These are phyloP conservation scores for Erebia ligea DNA, from an alignment of 2,888 invertebrate genomes.

Conservation along the genomic window DNA sequence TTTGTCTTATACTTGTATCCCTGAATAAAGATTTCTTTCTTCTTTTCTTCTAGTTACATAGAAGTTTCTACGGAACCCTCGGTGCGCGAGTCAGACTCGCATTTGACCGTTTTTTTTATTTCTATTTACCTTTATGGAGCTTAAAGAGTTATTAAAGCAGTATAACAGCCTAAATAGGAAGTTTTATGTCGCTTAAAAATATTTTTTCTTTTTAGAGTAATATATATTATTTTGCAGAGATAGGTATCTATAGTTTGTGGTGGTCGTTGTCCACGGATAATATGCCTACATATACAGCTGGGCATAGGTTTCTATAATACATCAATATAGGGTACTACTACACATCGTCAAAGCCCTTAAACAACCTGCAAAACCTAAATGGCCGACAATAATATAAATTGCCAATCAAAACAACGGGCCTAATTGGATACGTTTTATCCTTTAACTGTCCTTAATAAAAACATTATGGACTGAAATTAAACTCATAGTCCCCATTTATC, in stretches of 20 bases:
- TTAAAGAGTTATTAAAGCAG: not conserved
- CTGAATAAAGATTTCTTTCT: no score
- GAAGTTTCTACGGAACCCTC: no score
- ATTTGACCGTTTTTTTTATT: not conserved
- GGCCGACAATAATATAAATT: conserved; percentile 27
- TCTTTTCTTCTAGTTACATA: no score
- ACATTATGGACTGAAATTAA: conserved; percentile 55
- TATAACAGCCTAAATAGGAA: not conserved
- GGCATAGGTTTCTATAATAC: no score
- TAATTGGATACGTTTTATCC: conserved; percentile 39
- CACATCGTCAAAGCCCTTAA: not conserved
- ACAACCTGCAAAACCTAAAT: conserved; percentile 22
- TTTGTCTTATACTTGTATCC: no score
- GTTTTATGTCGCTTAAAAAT: not conserved
- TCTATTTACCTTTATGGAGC: not conserved
- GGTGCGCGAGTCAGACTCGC: no score
- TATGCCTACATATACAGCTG: no score
- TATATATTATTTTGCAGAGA: no score
- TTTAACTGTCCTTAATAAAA: conserved; percentile 54
- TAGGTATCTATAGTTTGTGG: no score
- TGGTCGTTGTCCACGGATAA: no score
- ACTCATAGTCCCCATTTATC: conserved; percentile 57
- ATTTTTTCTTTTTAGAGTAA: no score
- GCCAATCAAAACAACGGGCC: conserved; percentile 34
- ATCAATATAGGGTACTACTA: no score